These are phyloP conservation scores for Limanda limanda DNA, from an alignment of 2,113 vertebrate genomes.

Conservation along the genomic window DNA sequence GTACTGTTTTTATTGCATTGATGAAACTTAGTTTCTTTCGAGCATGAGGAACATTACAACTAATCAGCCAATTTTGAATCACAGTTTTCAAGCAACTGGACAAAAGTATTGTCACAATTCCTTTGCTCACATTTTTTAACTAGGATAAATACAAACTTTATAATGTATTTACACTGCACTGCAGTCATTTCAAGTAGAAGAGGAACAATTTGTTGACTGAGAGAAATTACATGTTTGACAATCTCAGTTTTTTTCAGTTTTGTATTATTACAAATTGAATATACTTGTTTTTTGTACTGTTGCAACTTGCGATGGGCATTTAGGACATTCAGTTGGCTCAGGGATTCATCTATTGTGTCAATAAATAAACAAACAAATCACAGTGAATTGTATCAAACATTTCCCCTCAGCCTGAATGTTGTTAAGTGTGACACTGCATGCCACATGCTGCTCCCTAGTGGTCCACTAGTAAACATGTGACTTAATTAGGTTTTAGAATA, in stretches of 20 bases:
- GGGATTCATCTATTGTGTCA: not conserved
- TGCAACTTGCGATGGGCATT: not conserved
- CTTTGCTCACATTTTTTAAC: not conserved
- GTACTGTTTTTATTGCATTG: not conserved
- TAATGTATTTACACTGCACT: not conserved
- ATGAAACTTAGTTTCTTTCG: not conserved
- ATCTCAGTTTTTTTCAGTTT: not conserved
- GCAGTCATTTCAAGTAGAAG: not conserved
- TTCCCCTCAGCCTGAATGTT: not conserved
- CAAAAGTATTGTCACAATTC: not conserved
- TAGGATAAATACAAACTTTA: not conserved
- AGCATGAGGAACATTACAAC: not conserved
- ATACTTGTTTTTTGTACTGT: too few species aligned
- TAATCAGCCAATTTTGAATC: not conserved
- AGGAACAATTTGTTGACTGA: not conserved
- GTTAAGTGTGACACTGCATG: conserved; percentile 62
- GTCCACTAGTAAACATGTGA: conserved; percentile 60
- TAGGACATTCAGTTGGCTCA: not conserved
- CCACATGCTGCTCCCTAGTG: conserved; percentile 80
- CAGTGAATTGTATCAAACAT: not conserved
- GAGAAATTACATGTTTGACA: not conserved
- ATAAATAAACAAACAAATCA: not conserved
- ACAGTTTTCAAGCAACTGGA: not conserved
- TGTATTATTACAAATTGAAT: not conserved
- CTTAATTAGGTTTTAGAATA: conserved; percentile 13